Base-by-base conservation (phyloP, 2,888 invertebrate genomes). In the Troides helena region DNA sequence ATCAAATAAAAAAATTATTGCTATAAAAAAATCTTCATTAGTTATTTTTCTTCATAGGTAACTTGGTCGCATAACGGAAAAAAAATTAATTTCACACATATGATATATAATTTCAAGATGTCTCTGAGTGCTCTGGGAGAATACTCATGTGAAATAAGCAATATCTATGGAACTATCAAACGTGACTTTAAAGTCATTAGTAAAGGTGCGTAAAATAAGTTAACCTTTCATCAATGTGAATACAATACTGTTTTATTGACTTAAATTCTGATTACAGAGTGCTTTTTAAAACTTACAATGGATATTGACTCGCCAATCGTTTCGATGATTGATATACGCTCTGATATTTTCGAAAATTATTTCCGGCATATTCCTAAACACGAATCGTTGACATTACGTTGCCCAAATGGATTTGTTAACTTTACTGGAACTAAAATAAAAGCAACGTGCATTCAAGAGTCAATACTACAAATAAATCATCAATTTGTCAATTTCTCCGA, bases 141-240 rank as follows among this genome's bases (percentile, higher is more conserved):
- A n/a, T 88, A 85, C 64, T 75, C 73, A 1, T 89, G 88, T 71
- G 72, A 80, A 39, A 82, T 84, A 0, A 77, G 71, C 25, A 89
- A 89, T 72, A 65, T 68, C 0, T 81, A 78, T 61, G 88, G 88
- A 30, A 77, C 63, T 53, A 79, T 83, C 14, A 73, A 60, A 18
- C 78, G 86, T 30, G 73, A 75, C 14, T 87, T 84, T 68, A 75
- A 76, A 3, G 75, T 87, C 39, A 65, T 73, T n/a, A 73, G 78
- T 6, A 62, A 50, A 74, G 83, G 86, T 86, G 69, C 70, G 71
- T 65, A 63, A 12, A 23, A 39, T 21, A 43, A n/a, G 6, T 60
- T 60, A 36, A 17, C 36, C 12, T 25, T 30, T 18, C 36, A 36
- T 3, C 17, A 23, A 25, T 30, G 30, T 25, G 25, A 25, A 59